Evolutionary conservation across 2,888 invertebrate species (phyloP).

Genomic region (Phlogophora meticulosa): DNA sequence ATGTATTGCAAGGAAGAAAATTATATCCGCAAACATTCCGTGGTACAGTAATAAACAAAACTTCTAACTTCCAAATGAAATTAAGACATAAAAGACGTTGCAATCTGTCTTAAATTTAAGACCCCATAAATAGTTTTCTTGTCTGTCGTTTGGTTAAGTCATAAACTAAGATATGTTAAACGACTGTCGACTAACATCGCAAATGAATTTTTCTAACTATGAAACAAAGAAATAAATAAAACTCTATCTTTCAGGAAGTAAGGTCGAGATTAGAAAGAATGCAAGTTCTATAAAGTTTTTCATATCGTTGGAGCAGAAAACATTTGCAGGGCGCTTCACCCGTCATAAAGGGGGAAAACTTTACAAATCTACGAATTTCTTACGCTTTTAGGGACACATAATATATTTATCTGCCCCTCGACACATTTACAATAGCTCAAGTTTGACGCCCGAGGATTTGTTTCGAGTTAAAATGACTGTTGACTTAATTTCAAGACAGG

Average conservation of each 20-base stretch:
- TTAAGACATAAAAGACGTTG: slow-evolving; percentile 70
- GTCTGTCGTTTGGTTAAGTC: slow-evolving; percentile 79
- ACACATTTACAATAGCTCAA: slow-evolving; percentile 87
- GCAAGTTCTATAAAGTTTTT: slow-evolving; percentile 81
- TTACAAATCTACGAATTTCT: slow-evolving; percentile 90
- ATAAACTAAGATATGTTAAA: slow-evolving; percentile 88
- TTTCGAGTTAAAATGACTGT: slow-evolving; percentile 78
- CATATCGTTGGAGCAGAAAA: slow-evolving; percentile 87
- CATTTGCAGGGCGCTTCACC: slow-evolving; percentile 86
- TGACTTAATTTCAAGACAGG: slow-evolving; percentile 73
- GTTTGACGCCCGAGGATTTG: slow-evolving; percentile 84
- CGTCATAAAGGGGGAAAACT: slow-evolving; percentile 90
- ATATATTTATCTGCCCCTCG: slow-evolving; percentile 90
- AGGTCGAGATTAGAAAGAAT: slow-evolving; percentile 66
- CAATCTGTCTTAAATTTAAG: slow-evolving; percentile 79
- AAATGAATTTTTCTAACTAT: slow-evolving; percentile 81
- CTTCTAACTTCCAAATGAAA: slow-evolving; percentile 63
- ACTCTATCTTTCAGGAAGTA: slow-evolving; percentile 63
- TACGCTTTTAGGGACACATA: slow-evolving; percentile 89
- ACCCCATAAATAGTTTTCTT: slow-evolving; percentile 82
- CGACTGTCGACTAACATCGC: slow-evolving; percentile 82
- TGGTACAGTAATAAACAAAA: slow-evolving; percentile 60
- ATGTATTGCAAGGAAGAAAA: slow-evolving; percentile 23
- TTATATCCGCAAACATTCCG: slow-evolving; percentile 42
- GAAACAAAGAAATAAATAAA: slow-evolving; percentile 55